phyloP scores from a whole-genome alignment of 2,888 invertebrate species.

The Ophraella communa region DNA sequence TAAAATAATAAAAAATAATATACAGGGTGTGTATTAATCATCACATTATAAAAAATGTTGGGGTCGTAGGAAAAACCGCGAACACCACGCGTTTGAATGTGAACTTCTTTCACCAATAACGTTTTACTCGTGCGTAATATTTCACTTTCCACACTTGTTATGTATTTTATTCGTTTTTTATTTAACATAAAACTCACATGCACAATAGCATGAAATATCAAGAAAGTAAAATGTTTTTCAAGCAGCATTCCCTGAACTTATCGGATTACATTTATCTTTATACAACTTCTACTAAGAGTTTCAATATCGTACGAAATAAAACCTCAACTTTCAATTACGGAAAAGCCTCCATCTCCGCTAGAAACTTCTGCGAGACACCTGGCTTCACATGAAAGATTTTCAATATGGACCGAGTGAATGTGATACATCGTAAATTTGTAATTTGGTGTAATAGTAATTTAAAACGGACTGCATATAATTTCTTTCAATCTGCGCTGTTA shows the following conservation, averaged over 20 bases:
- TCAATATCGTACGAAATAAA: conserved; percentile 49
- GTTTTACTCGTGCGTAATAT: too few relatives aligned
- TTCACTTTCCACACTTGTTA: too few relatives aligned
- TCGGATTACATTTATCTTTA: conserved; percentile 35
- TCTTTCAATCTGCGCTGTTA: not conserved
- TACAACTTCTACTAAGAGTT: conserved; percentile 39
- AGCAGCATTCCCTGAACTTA: conserved; percentile 19
- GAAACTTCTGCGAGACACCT: conserved; percentile 42
- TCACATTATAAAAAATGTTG: too few relatives aligned
- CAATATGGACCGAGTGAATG: not conserved
- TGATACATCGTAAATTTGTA: not conserved
- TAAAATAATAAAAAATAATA: too few relatives aligned
- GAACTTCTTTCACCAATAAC: too few relatives aligned
- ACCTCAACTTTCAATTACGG: conserved; percentile 51
- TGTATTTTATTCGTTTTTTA: not conserved
- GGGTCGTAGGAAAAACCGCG: too few relatives aligned
- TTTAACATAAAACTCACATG: not conserved
- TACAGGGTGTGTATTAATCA: too few relatives aligned
- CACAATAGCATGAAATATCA: conserved; percentile 3
- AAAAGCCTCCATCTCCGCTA: conserved; percentile 37
- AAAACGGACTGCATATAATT: not conserved
- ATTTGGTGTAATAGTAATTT: not conserved
- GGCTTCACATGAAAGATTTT: conserved; percentile 31
- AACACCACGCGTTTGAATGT: too few relatives aligned
- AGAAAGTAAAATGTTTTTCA: conserved; percentile 12